Evolutionary conservation across 2,113 vertebrate genomes (phyloP).

Genomic region (Rhagologus leucostigma): DNA sequence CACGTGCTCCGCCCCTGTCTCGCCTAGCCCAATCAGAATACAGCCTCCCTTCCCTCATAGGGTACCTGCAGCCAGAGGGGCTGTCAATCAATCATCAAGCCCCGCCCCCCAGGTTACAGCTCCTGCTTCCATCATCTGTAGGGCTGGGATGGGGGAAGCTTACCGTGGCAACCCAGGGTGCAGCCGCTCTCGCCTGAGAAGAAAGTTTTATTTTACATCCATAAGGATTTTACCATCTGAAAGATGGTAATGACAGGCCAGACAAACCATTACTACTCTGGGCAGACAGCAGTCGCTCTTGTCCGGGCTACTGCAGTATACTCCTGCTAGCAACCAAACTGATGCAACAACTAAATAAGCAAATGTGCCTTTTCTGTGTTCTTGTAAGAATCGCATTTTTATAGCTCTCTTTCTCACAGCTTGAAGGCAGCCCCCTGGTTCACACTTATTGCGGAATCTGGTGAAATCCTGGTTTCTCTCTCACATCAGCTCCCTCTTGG

Average conservation of each 20-base stretch:
- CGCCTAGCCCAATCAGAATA: background rate
- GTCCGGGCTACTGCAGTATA: fast-evolving
- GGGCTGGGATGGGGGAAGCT: fast-evolving
- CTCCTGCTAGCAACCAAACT: background rate
- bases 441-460: background rate
- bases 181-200: background rate
- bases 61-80: no score
- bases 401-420: background rate
- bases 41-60: background rate
- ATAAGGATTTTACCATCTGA: background rate
- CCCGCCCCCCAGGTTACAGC: no score
- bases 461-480: background rate
- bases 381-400: background rate
- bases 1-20: background rate
- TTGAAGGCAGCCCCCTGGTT: background rate
- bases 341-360: background rate
- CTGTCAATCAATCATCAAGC: background rate
- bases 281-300: background rate
- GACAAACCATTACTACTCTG: background rate
- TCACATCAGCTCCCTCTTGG: background rate
- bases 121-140: background rate
- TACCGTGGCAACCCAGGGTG: fast-evolving
- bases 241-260: background rate
- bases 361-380: background rate
- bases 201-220: background rate